These are phyloP conservation scores for Drosophila asahinai DNA, from an alignment of 1,140 invertebrate genomes.

Conservation along the genomic window DNA sequence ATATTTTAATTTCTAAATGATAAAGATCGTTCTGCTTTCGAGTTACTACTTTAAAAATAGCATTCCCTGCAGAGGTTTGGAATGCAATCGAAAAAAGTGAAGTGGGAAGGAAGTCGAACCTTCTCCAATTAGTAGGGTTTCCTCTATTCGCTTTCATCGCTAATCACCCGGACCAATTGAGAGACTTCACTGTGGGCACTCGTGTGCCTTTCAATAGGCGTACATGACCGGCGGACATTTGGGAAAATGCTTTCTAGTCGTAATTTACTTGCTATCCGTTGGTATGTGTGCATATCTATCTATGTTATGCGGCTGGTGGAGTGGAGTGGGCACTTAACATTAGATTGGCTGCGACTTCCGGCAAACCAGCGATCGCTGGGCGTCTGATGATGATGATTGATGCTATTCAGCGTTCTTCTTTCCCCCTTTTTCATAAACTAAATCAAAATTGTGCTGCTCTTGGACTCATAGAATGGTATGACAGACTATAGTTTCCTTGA, in stretches of 20 bases:
- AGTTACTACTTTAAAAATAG: conserved; percentile 6
- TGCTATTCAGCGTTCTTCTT: conserved; percentile 31
- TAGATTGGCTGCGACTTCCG: conserved; percentile 81
- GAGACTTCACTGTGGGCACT: conserved; percentile 25
- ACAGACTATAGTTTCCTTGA: background rate
- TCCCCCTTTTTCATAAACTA: background rate
- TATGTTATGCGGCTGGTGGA: conserved; percentile 47
- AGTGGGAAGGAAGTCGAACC: conserved; percentile 36
- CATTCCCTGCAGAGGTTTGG: conserved; percentile 1
- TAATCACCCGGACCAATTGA: conserved; percentile 26
- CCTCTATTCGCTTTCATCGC: conserved; percentile 28
- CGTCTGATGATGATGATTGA: conserved; percentile 57
- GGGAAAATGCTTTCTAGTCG: conserved; percentile 77
- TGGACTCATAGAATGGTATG: background rate
- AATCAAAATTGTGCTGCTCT: conserved; percentile 1
- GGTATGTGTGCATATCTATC: conserved; percentile 21
- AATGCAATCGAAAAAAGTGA: conserved; percentile 26
- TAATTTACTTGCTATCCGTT: conserved; percentile 46
- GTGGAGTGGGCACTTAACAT: conserved; percentile 81
- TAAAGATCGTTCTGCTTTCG: background rate
- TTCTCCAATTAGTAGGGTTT: conserved; percentile 33
- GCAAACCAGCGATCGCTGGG: conserved; percentile 54
- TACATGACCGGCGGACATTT: conserved; percentile 51
- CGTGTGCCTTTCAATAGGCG: conserved; percentile 6
- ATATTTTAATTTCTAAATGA: background rate